Evolutionary conservation across 2,113 vertebrate genomes (phyloP).

Genomic region (Calidris pygmaea): DNA sequence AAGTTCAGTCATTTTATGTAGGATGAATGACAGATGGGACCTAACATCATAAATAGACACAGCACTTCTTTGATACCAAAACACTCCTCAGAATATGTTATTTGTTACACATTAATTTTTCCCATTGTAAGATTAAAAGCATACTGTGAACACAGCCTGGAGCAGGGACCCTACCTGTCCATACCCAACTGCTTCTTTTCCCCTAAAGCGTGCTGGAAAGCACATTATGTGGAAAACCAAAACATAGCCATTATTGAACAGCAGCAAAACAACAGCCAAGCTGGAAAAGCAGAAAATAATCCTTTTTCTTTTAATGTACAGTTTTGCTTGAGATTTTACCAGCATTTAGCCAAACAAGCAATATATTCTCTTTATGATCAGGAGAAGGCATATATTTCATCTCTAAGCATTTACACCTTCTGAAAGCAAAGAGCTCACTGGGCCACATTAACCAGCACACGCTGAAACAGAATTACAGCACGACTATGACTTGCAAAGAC

Average conservation of each 20-base stretch:
- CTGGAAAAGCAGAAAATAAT: not conserved
- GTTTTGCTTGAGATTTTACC: not conserved
- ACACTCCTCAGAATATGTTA: not conserved
- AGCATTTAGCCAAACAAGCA: not conserved
- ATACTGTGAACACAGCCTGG: not conserved
- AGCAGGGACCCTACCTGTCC: not conserved
- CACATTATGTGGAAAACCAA: not conserved
- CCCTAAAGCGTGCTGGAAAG: not conserved
- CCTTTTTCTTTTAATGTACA: not conserved
- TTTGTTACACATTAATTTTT: not conserved
- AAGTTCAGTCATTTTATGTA: not conserved
- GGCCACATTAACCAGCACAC: not conserved
- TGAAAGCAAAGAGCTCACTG: not conserved
- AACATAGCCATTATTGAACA: not conserved
- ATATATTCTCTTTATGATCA: no score
- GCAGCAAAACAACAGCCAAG: not conserved
- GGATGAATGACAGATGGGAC: not conserved
- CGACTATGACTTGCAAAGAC: not conserved
- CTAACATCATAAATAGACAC: not conserved
- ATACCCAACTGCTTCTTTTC: not conserved
- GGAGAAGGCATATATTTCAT: not conserved
- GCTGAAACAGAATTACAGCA: accelerated
- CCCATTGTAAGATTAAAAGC: not conserved
- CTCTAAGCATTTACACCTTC: not conserved
- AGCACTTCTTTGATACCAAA: not conserved